These are phyloP conservation scores for Harpagoxenus sublaevis DNA, from an alignment of 2,888 invertebrate species.

Conservation along the genomic window DNA sequence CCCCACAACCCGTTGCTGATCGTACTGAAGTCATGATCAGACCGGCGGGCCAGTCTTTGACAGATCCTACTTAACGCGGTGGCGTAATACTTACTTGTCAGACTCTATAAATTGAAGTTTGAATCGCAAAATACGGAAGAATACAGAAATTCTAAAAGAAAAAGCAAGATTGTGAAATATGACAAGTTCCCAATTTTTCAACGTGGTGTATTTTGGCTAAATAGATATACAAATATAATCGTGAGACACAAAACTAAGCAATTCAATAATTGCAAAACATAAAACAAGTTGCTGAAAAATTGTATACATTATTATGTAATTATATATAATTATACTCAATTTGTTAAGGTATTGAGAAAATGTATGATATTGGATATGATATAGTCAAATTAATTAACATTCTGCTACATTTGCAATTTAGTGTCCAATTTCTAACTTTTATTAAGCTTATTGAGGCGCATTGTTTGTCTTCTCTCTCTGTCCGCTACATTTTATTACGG, in stretches of 20 bases:
- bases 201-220: neutral
- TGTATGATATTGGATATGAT: neutral
- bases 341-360: neutral
- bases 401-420: conserved; percentile 1
- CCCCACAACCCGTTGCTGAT: conserved; percentile 67
- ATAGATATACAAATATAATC: neutral
- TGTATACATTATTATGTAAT: neutral
- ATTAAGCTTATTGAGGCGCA: conserved; percentile 15
- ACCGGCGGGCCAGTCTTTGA: conserved; percentile 68
- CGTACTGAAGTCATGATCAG: conserved; percentile 66
- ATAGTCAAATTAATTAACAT: neutral
- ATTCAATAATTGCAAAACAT: neutral
- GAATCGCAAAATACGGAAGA: neutral
- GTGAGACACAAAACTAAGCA: neutral
- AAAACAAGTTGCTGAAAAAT: neutral
- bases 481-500: too few species aligned
- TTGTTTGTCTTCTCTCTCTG: neutral
- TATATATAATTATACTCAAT: neutral
- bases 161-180: neutral
- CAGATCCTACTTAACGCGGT: conserved; percentile 71
- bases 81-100: conserved; percentile 75
- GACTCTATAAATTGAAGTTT: conserved; percentile 76
- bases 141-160: neutral
- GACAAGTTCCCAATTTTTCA: neutral
- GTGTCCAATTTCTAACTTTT: neutral